phyloP scores from a whole-genome alignment of 2,113 vertebrate species.

The Cinclus mexicanus region DNA sequence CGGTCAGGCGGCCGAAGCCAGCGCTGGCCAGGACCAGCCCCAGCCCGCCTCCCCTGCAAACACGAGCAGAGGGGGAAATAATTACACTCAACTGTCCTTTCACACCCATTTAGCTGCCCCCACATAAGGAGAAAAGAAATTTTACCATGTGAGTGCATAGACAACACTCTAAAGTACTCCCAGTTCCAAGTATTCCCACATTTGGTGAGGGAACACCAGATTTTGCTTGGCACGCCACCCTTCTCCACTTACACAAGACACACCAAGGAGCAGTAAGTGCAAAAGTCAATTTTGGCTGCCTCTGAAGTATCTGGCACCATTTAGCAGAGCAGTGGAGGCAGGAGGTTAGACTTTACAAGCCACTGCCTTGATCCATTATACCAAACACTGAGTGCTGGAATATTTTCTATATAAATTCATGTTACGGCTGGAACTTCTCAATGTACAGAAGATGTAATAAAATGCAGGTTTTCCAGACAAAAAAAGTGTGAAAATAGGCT shows the following conservation, averaged over 20 bases:
- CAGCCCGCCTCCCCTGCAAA: conserved; percentile 87
- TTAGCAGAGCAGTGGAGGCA: not conserved
- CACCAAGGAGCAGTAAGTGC: not conserved
- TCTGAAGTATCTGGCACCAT: not conserved
- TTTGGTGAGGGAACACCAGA: not conserved
- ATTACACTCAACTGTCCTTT: not conserved
- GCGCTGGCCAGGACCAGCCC: conserved; percentile 95
- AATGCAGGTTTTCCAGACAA: not conserved
- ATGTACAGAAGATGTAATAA: not conserved
- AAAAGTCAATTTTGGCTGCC: not conserved
- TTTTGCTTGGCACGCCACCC: not conserved
- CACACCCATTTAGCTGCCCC: not conserved
- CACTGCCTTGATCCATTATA: not conserved
- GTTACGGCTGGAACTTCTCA: not conserved
- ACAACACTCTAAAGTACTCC: not conserved
- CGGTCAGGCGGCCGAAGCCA: conserved; percentile 93
- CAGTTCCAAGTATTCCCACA: not conserved
- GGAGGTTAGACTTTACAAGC: not conserved
- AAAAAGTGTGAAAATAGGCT: not conserved
- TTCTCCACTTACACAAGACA: not conserved
- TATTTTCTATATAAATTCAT: not conserved
- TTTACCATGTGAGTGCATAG: fast-evolving
- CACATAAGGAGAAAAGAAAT: not conserved
- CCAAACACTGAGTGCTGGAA: not conserved
- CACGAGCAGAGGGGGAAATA: not conserved